Conservation (phyloP, 2,797 vertebrate genomes). For the Chaetophractus vellerosus region DNA sequence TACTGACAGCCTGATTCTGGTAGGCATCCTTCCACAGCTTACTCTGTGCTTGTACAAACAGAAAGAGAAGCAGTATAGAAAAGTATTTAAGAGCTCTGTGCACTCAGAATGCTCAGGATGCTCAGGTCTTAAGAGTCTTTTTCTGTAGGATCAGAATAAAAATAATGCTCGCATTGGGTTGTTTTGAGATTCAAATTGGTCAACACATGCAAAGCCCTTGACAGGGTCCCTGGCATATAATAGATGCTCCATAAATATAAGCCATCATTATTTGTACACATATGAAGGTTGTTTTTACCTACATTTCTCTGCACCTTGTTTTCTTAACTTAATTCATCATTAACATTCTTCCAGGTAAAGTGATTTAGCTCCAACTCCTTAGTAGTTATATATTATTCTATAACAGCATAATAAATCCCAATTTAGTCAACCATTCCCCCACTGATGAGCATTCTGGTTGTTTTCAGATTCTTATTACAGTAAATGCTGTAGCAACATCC, state of each 20-base stretch:
- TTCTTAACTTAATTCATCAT: not conserved
- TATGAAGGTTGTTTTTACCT: not conserved
- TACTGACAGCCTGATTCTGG: not conserved
- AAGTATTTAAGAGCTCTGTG: not conserved
- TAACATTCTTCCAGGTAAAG: not conserved
- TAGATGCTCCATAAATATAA: not conserved
- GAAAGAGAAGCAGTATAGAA: not conserved
- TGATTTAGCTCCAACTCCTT: not conserved
- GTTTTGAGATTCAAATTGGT: slow-evolving; percentile 34
- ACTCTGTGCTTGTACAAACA: not conserved
- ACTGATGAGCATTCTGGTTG: not conserved
- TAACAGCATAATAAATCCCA: not conserved
- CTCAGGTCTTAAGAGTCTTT: not conserved
- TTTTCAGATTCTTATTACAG: not conserved
- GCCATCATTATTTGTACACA: not conserved
- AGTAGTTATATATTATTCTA: not conserved
- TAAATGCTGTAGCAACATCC: not conserved
- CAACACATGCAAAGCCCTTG: not conserved
- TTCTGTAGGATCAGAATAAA: not conserved
- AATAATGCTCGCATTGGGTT: not conserved
- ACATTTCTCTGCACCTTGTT: not conserved
- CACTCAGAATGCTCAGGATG: not conserved
- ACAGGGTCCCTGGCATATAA: no score
- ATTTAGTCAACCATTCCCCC: not conserved
- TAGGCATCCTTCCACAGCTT: not conserved